Base-by-base conservation (phyloP, 2,113 vertebrate genomes). In the Lichenostomus cassidix region DNA sequence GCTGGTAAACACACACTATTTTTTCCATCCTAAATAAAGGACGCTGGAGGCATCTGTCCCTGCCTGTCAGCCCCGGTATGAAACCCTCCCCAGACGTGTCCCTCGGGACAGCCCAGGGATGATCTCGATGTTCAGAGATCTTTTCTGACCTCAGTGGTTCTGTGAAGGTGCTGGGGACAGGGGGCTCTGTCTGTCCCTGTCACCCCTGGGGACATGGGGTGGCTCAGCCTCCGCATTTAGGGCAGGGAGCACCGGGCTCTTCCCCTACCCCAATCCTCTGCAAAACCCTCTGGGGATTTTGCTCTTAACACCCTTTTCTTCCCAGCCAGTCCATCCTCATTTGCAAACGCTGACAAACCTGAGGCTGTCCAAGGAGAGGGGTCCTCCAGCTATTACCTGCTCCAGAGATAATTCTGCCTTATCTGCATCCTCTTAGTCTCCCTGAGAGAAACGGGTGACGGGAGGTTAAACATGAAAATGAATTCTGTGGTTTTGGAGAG, bases 391-490 rank as follows among this genome's bases (percentile, higher is more conserved):
- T 96, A 78, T 89, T 90, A 63, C 92, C 76, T 92, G 89, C 77
- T 90, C 76, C 41, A 24, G 73, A 94, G 92, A 90, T 93, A 95
- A 94, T 96, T 92, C 91, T 86, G 83, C 86, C 92, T 96, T 95
- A 95, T 97, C 95, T 89, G 80, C 92, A 97, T 88, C 90, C 83
- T 93, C 92, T 76, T 92, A 90, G 93, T 68, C 82, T 94, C 79
- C 94, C 91, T 56, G 81, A 76, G 91, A 96, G 94, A 79, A 82
- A 18, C 0, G 73, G 93, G 94, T 95, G 93, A 89, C 0, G 11
- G 82, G 86, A 93, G 95, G 95, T 96, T 96, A 96, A 96, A 88
- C 95, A 90, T 90, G 83, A 92, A 96, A 94, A 96, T 94, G 90
- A 90, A 92, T 96, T 96, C 92, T 94, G 88, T 88, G 92, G 92